A percentile compares a stretch with the other conserved stretches of the same genome.
phyloP scores from a whole-genome alignment of 2,113 vertebrate genomes.

The Archilochus colubris region DNA sequence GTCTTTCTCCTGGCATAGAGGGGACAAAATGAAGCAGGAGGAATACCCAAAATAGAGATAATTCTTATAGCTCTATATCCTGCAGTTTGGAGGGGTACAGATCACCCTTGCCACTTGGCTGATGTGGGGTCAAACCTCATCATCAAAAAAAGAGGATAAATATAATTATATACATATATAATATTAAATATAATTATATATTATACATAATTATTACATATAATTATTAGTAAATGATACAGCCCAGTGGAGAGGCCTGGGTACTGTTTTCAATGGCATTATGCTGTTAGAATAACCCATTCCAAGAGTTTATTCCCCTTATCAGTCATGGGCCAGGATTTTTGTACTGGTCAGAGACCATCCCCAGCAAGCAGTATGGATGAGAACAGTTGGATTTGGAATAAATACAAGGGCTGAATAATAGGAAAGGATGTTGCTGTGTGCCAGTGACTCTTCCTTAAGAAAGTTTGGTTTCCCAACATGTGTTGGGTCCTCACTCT shows the following conservation, averaged over 20 bases:
- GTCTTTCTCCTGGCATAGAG: neutral
- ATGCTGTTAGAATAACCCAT: neutral
- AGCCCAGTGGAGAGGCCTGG: neutral
- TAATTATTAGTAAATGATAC: neutral
- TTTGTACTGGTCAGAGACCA: neutral
- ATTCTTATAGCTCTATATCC: neutral
- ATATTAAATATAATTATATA: too few species aligned
- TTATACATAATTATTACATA: too few species aligned
- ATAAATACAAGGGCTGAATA: neutral
- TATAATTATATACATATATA: too few species aligned
- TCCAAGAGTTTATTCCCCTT: neutral
- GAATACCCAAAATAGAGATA: neutral
- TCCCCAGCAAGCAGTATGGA: neutral
- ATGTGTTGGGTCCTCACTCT: neutral
- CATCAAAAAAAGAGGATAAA: too few species aligned
- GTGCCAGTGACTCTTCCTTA: neutral
- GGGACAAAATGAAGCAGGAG: neutral
- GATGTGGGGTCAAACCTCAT: neutral
- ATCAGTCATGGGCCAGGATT: neutral
- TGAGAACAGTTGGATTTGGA: neutral
- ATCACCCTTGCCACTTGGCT: neutral
- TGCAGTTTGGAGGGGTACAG: neutral
- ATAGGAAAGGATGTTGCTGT: neutral
- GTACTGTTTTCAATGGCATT: neutral
- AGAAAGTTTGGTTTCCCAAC: too few species aligned